phyloP scores from a whole-genome alignment of 2,113 vertebrate genomes.

The Urocynchramus pylzowi region DNA sequence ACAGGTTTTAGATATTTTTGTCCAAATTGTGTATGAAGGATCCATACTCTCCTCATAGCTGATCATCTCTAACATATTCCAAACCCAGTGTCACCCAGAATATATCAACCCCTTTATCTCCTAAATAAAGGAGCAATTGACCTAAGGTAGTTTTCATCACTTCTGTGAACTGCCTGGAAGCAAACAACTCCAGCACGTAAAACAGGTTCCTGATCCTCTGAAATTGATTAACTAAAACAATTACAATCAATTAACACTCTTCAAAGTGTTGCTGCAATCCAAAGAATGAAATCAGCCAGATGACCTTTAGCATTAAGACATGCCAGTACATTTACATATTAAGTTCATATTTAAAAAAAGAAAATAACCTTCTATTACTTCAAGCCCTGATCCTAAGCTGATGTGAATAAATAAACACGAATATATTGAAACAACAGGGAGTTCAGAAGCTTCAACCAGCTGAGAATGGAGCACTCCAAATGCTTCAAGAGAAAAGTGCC shows the following conservation, averaged over 20 bases:
- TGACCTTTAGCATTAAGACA: constrained; percentile 52
- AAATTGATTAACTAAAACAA: constrained; percentile 52
- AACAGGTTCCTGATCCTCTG: not conserved
- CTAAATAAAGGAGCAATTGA: not conserved
- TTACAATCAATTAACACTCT: constrained; percentile 58
- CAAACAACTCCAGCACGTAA: constrained; percentile 33
- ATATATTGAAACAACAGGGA: not conserved
- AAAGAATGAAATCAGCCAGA: constrained; percentile 42
- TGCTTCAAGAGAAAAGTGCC: not conserved
- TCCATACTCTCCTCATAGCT: not conserved
- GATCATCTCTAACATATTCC: not conserved
- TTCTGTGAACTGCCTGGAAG: not conserved
- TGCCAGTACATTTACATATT: constrained; percentile 27
- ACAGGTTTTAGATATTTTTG: not conserved
- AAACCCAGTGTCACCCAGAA: not conserved
- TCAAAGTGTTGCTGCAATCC: constrained; percentile 18
- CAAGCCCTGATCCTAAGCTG: not conserved
- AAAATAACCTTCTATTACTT: not conserved
- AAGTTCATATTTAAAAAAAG: not conserved
- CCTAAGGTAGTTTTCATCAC: not conserved
- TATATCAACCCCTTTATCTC: not conserved
- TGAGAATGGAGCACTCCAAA: not conserved
- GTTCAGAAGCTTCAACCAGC: not conserved
- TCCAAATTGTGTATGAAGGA: not conserved
- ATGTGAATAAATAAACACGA: not conserved